Evolutionary conservation across 92 coral and sea anemone species (phyloP).

Genomic region (Epizoanthus illoricatus): DNA sequence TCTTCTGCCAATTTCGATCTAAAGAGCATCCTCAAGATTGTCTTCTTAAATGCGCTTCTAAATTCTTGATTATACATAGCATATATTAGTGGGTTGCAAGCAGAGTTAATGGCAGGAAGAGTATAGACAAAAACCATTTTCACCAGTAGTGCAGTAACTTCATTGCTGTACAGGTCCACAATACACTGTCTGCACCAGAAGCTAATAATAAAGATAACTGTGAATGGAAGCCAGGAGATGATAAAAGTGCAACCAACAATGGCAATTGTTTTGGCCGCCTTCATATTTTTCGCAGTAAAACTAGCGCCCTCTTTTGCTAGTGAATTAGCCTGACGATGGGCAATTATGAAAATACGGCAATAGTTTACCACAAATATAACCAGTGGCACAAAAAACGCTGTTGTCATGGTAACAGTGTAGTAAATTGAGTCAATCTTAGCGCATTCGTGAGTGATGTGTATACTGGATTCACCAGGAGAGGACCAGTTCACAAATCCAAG

Average conservation of each 20-base stretch:
- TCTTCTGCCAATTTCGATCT: not conserved
- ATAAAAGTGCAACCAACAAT: slow-evolving; percentile 36
- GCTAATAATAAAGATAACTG: slow-evolving; percentile 6
- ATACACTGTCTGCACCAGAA: slow-evolving; percentile 29
- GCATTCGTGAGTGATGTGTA: slow-evolving; percentile 22
- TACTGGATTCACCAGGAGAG: slow-evolving; percentile 10
- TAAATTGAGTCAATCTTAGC: slow-evolving; percentile 11
- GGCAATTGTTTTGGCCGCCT: slow-evolving; percentile 32
- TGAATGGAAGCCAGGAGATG: slow-evolving; percentile 28
- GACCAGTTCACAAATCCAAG: slow-evolving; percentile 34
- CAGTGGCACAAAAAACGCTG: slow-evolving; percentile 11
- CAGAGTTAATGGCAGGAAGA: slow-evolving; percentile 38
- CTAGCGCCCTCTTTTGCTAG: not conserved
- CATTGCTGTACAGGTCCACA: not conserved
- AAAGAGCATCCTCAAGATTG: slow-evolving; percentile 19
- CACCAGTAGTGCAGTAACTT: slow-evolving; percentile 15
- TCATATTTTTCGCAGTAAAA: slow-evolving; percentile 12
- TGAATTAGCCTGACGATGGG: slow-evolving; percentile 17
- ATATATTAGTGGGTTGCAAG: slow-evolving; percentile 38
- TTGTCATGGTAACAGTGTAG: slow-evolving; percentile 29
- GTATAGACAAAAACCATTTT: slow-evolving; percentile 40
- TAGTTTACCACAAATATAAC: slow-evolving; percentile 35
- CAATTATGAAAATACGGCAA: slow-evolving; percentile 20
- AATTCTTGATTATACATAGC: slow-evolving; percentile 29
- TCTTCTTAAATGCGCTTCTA: slow-evolving; percentile 31